Evolutionary conservation across 1,140 invertebrate genomes (phyloP).

Genomic region (Drosophila bocki): DNA sequence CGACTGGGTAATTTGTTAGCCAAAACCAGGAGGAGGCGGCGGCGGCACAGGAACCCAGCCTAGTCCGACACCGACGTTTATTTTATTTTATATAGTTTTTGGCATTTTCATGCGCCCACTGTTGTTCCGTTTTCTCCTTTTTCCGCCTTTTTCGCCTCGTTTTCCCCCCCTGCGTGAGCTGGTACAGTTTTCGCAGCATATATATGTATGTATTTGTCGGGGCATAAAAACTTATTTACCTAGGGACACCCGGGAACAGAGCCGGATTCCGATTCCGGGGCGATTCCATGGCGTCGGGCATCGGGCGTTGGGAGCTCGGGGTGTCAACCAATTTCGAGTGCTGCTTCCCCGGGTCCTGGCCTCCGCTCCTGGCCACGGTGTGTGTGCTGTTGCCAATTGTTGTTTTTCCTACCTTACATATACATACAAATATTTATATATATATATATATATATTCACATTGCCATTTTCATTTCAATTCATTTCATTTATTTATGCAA

Average conservation of each 20-base stretch:
- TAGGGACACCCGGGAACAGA: slow-evolving; percentile 56
- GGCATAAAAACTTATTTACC: slow-evolving; percentile 71
- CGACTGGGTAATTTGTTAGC: slow-evolving; percentile 80
- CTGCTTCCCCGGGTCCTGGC: slow-evolving; percentile 32
- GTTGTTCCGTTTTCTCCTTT: slow-evolving; percentile 13
- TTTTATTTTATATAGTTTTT: slow-evolving; percentile 82
- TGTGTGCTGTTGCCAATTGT: slow-evolving; percentile 58
- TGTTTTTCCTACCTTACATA: slow-evolving; percentile 49
- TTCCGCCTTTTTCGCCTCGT: slow-evolving; percentile 19
- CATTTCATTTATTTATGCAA: slow-evolving; percentile 83
- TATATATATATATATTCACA: slow-evolving; percentile 58
- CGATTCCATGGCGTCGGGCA: slow-evolving; percentile 47
- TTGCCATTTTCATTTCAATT: slow-evolving; percentile 82
- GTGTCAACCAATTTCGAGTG: slow-evolving; percentile 82
- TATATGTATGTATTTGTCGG: slow-evolving; percentile 15
- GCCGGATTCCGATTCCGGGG: slow-evolving; percentile 45
- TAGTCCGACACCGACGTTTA: slow-evolving; percentile 68
- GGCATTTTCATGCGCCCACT: slow-evolving; percentile 60
- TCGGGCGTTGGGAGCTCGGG: slow-evolving; percentile 43
- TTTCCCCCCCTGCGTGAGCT: slow-evolving; percentile 61
- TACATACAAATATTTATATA: slow-evolving; percentile 47
- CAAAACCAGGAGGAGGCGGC: slow-evolving; percentile 25
- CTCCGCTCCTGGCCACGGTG: slow-evolving; percentile 21
- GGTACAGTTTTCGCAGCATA: slow-evolving; percentile 72
- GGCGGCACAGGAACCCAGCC: slow-evolving; percentile 27